phyloP scores from a whole-genome alignment of 2,797 vertebrate species.

The Cercopithecus petaurista region DNA sequence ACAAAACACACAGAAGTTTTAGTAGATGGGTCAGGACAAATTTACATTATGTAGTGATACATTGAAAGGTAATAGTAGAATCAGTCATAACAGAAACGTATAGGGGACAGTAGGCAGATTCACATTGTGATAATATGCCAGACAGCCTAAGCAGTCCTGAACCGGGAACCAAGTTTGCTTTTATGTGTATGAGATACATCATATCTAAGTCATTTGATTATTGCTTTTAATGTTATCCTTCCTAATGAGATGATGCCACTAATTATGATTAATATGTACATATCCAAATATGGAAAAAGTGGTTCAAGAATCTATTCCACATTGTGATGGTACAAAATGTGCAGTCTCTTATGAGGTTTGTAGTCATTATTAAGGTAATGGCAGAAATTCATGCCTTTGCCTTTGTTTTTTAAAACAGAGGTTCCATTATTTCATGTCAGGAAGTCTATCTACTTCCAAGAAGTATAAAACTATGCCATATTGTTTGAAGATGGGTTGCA shows the following conservation, averaged over 20 bases:
- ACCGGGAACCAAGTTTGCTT: not conserved
- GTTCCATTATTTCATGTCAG: not conserved
- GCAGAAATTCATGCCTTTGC: not conserved
- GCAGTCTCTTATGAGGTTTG: not conserved
- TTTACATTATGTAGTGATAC: not conserved
- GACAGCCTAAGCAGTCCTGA: not conserved
- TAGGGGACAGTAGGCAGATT: not conserved
- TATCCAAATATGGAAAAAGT: not conserved
- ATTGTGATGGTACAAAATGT: not conserved
- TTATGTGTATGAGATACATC: not conserved
- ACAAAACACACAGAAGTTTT: not conserved
- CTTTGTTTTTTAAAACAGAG: not conserved
- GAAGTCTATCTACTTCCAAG: not conserved
- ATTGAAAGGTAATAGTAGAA: not conserved
- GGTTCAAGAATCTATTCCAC: not conserved
- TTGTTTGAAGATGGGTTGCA: not conserved
- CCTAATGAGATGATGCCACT: not conserved
- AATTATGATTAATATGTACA: not conserved
- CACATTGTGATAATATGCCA: not conserved
- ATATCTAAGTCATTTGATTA: not conserved
- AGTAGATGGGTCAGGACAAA: not conserved
- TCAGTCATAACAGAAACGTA: not conserved
- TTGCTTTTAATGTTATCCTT: not conserved
- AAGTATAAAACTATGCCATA: not conserved
- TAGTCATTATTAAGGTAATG: not conserved